Evolutionary conservation across 2,888 invertebrate genomes (phyloP), one percentile per base, ranked within the genome.

Genomic region (Scaptomyza tumidula): DNA sequence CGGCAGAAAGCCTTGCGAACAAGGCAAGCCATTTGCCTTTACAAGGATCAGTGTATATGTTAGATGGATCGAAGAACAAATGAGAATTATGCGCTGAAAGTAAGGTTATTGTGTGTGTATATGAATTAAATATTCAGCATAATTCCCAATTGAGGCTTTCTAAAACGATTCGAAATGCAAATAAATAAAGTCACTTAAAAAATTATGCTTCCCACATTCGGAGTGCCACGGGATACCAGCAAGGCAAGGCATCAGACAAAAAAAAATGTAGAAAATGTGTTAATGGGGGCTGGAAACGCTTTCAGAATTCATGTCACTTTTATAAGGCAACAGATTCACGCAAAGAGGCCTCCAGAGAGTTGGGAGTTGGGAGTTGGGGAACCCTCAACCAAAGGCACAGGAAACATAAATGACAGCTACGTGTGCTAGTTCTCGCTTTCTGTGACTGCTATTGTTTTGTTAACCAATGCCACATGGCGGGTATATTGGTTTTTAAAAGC

Each of bases 241-340:
- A 57, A 35, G 11, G 59, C 31, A 16, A 48, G 33, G 6, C 43
- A 43, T 10, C 19, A 49, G 14, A 48, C 19, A 37, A 56, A 66
- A 52, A 48, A 53, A 2, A 19, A 19, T 19, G 19, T 19, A 62
- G 68, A 73, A 77, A 81, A 83, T 84, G 74, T 77, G 76, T 77
- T 74, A 88, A 84, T 81, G 88, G 53, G 71, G 74, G 74, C 68
- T 78, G 79, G 75, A 84, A 87, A 87, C 75, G 87, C 86, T 86
- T 87, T 89, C 80, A 75, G 85, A 85, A 84, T 83, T 86, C 85
- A 80, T 90, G 90, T 89, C 90, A 87, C 74, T 89, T 86, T 80
- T 78, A 83, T 81, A 78, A 86, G 78, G 68, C 69, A 78, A 81
- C 86, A 62, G 63, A 81, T 85, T 71, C 76, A 71, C 69, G 71